These are phyloP conservation scores for Aplysina aerophoba DNA, from an alignment of 37 sponge, comb jelly and placozoan species.

Conservation along the genomic window DNA sequence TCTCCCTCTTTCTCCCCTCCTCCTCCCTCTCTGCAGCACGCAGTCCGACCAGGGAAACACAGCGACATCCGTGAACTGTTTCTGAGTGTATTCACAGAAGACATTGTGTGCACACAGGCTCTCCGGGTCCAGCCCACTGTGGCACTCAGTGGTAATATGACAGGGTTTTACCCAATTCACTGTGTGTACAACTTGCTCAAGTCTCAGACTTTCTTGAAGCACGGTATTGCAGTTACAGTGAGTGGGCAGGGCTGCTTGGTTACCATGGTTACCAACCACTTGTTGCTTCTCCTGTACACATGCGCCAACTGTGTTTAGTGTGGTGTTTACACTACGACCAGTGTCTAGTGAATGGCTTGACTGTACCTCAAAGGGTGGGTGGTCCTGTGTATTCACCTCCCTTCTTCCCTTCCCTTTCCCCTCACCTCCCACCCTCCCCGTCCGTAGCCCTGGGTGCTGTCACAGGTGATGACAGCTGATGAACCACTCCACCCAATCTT, in stretches of 20 bases:
- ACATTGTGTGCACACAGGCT: slow-evolving; percentile 76
- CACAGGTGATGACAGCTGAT: slow-evolving; percentile 47
- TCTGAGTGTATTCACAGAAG: slow-evolving; percentile 75
- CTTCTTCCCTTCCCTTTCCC: no score
- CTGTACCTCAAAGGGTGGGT: no score
- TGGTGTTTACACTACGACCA: no score
- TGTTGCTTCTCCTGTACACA: not conserved
- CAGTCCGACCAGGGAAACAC: slow-evolving; percentile 30
- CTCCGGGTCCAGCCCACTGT: slow-evolving; percentile 79
- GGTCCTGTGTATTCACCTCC: no score
- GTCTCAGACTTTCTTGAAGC: slow-evolving; percentile 72
- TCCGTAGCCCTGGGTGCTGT: slow-evolving; percentile 72
- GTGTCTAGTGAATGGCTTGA: no score
- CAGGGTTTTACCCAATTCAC: slow-evolving; percentile 86
- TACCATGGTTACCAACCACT: no score
- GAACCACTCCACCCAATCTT: slow-evolving; percentile 76
- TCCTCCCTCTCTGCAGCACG: not conserved
- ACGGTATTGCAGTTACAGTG: slow-evolving; percentile 75
- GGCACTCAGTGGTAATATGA: slow-evolving; percentile 67
- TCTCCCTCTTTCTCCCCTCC: no score
- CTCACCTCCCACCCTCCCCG: not conserved
- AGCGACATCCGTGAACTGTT: slow-evolving; percentile 50
- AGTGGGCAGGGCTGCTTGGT: not conserved
- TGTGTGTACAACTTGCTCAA: slow-evolving; percentile 86
- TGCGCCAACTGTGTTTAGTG: no score